Evolutionary conservation across 2,113 vertebrate genomes (phyloP).

Genomic region (Pongo abelii): DNA sequence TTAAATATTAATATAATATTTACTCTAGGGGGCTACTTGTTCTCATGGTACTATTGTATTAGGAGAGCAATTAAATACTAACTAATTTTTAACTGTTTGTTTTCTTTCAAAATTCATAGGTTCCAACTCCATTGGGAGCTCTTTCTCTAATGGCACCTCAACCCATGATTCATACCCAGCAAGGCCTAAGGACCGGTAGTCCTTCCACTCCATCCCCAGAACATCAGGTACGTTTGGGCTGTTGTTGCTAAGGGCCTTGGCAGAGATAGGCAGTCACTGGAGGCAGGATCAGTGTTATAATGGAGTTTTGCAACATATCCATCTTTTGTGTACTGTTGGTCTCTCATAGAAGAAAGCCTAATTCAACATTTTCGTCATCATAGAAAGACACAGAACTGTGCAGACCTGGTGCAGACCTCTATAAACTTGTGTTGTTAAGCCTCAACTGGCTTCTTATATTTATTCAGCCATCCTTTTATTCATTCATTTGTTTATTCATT

Average conservation of each 20-base stretch:
- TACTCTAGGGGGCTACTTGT: background rate
- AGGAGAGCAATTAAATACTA: conserved; percentile 2
- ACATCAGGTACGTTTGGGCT: conserved; percentile 85
- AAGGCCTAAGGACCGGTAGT: conserved; percentile 90
- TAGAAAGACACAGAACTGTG: background rate
- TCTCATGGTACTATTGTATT: background rate
- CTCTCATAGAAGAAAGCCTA: background rate
- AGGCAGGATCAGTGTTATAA: background rate
- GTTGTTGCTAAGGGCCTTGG: background rate
- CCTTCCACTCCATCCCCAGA: conserved; percentile 90
- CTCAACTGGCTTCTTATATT: background rate
- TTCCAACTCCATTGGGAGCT: conserved; percentile 90
- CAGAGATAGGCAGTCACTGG: background rate
- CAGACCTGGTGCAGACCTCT: background rate
- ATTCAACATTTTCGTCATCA: background rate
- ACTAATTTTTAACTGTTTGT: background rate
- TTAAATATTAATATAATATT: background rate
- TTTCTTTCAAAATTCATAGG: conserved; percentile 78
- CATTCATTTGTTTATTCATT: background rate
- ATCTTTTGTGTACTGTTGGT: background rate
- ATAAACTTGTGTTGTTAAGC: conserved; percentile 15
- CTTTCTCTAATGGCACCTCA: conserved; percentile 90
- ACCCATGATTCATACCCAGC: conserved; percentile 91
- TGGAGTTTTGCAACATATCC: background rate
- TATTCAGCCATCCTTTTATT: conserved; percentile 21